Base-by-base conservation (phyloP, 1,140 invertebrate genomes). In the Neodiprion virginianus region DNA sequence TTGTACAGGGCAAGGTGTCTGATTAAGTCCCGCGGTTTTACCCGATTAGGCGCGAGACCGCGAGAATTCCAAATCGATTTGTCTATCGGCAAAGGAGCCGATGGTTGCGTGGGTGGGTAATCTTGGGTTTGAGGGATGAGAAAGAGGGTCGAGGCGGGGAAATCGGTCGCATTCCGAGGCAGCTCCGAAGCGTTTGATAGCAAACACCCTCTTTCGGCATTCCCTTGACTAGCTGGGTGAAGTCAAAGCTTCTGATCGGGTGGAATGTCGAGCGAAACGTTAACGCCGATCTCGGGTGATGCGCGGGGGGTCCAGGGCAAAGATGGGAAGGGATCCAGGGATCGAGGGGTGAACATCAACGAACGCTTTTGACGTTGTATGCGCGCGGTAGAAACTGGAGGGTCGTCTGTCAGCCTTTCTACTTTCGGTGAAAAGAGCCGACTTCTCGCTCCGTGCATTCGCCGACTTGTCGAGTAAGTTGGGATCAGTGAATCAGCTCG, bases 61-160 rank as follows among this genome's bases (percentile, higher is more conserved):
- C 77, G 69, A 77, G 84, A 86, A 85, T 86, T 84, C 76, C 80
- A 65, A 81, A 83, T 85, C 84, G 80, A 86, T 86, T 83, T 79
- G 77, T 85, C 81, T 80, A 80, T 83, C 76, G 78, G 78, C 21
- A 48, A 73, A 76, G 71, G 67, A 70, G 68, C 72, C 61, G 73
- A 67, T 66, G 68, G 49, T 72, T 74, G 66, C n/a, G 48, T 66
- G 48, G 8, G 69, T 61, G 67, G 23, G 79, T 17, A 14, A 17
- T 17, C 11, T 61, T 14, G n/a, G 11, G 5, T 61, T 61, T 17
- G 53, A 7, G 53, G 53, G 53, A 61, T 61, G 8, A 61, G 53
- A 17, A 14, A 61, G n/a, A 61, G 53, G 53, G 53, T 61, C 53
- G 53, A 12, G n/a, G 69, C 78, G 76, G 78, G 75, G 69, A 79